Base-by-base conservation (phyloP, 1,140 invertebrate species). In the Bursaphelenchus mucronatus region DNA sequence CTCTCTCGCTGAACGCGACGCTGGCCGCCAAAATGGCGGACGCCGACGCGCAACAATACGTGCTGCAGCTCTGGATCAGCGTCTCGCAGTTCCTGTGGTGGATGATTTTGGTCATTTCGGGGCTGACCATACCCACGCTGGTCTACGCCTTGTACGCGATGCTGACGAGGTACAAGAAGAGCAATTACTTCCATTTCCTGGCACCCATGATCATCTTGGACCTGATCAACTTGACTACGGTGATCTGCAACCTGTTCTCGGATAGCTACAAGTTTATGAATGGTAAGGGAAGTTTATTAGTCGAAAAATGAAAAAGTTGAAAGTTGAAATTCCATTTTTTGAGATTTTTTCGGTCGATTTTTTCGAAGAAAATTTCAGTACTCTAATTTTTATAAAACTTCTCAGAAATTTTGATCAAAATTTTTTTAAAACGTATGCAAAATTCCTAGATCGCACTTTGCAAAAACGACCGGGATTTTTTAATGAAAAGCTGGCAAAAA, bases 141-240 rank as follows among this genome's bases (percentile, higher is more conserved):
- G 19, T n/a, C 7, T 54, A 67, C 44, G 66, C 66, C 0, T 15
- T 67, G 6, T 67, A 62, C 39, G 8, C 17, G 13, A 70, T 67
- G 66, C 43, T 67, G 7, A n/a, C 30, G 6, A 40, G 45, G 13
- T 67, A 71, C 68, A 41, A 63, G 15, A 69, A 49, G 11, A 71
- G 68, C 54, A 61, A 73, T 56, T 67, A 67, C 41, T 67, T 70
- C 54, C 67, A 67, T 30, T 67, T 67, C 45, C n/a, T 67, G 39
- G 63, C 54, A n/a, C 21, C 66, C n/a, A 67, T 67, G 66, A 72
- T 71, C 45, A 55, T 67, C 40, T 39, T 63, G 11, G 45, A 67
- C 43, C 39, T 67, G 8, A 13, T 62, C 13, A 69, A 62, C 41
- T 21, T 67, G 17, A 17, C 45, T 0, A 45, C 21, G 3, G 71